These are phyloP conservation scores for Zhuqinia jingwanae DNA, from an alignment of 2,888 invertebrate species.

Conservation along the genomic window DNA sequence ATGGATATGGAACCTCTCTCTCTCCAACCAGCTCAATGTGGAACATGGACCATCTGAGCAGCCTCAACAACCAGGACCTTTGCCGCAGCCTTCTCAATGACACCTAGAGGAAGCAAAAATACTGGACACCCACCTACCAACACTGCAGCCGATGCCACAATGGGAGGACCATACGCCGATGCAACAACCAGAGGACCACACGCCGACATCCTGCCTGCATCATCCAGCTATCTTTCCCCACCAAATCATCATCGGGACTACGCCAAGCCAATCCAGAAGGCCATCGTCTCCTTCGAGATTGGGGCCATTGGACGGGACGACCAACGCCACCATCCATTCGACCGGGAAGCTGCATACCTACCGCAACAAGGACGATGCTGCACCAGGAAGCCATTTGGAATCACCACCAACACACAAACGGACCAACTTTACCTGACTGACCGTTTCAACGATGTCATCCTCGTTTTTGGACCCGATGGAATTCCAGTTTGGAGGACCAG, in stretches of 20 bases:
- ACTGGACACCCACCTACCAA: neutral
- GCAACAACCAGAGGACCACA: neutral
- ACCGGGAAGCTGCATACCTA: too few species aligned
- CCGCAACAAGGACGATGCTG: neutral
- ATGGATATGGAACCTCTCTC: too few species aligned
- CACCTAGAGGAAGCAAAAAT: neutral
- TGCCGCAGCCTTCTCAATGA: conserved; percentile 2
- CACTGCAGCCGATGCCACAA: neutral
- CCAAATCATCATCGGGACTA: neutral
- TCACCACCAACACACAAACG: conserved; percentile 47
- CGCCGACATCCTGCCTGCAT: too few species aligned
- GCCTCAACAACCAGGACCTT: too few species aligned
- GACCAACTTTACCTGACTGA: conserved; percentile 69
- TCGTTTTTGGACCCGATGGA: conserved; percentile 67
- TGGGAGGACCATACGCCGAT: too few species aligned
- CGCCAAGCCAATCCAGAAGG: neutral
- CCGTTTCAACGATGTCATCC: conserved; percentile 59
- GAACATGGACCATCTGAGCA: too few species aligned
- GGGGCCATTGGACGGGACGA: conserved; percentile 17
- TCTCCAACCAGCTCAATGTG: too few species aligned
- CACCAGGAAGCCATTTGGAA: conserved; percentile 61
- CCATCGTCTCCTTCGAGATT: conserved; percentile 13
- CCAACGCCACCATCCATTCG: conserved; percentile 34
- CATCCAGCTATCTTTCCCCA: too few species aligned
- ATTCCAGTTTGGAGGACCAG: conserved; percentile 55